Evolutionary conservation across 1,140 invertebrate species (phyloP).

Genomic region (Drosophila sturtevanti): DNA sequence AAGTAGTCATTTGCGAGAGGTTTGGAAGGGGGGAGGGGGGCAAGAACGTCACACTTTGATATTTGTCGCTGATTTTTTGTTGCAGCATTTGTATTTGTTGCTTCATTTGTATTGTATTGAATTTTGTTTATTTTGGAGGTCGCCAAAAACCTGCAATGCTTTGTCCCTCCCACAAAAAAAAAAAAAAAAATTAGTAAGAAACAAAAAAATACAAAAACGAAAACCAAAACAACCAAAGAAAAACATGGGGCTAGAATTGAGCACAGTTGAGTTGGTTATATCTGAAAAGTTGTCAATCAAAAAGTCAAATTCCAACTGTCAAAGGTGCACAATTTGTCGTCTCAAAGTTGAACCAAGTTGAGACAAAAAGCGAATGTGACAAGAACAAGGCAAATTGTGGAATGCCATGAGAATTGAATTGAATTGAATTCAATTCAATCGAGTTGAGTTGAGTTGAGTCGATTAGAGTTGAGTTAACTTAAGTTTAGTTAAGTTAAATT

Average conservation of each 20-base stretch:
- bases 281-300: conserved; percentile 74
- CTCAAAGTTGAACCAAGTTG: conserved; percentile 53
- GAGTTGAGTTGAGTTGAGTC: neutral
- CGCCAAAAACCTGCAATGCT: conserved; percentile 25
- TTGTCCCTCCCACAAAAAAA: neutral
- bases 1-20: neutral
- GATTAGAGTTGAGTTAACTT: neutral
- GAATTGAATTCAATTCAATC: neutral
- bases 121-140: conserved; percentile 70
- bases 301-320: conserved; percentile 79
- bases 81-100: conserved; percentile 57
- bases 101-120: conserved; percentile 52
- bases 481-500: conserved; percentile 19
- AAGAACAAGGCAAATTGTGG: conserved; percentile 35
- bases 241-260: conserved; percentile 36
- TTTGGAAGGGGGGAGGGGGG: too few species aligned
- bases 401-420: conserved; percentile 8
- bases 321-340: conserved; percentile 73
- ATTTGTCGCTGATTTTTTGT: conserved; percentile 67
- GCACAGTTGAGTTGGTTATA: conserved; percentile 46
- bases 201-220: too few species aligned
- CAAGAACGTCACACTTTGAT: conserved; percentile 70
- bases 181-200: too few species aligned
- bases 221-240: conserved; percentile 13
- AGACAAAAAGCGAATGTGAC: conserved; percentile 79